Percentiles rank a stretch among this genome's conserved stretches.
These are phyloP conservation scores for human DNA, from an alignment of 2,113 vertebrate species.

Conservation along the genomic window GRCh38 chr15:22851501-22852000, in stretches of 20 bases:
- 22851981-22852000: neutral
- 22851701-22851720: slow-evolving; percentile 71
- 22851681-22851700: slow-evolving; percentile 82
- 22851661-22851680: slow-evolving; percentile 68
- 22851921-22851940: neutral
- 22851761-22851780: slow-evolving; percentile 95
- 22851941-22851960: neutral
- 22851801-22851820: slow-evolving; percentile 99
- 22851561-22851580: slow-evolving; percentile 16
- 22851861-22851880: slow-evolving; percentile 93
- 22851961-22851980: neutral
- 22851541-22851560: neutral
- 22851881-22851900: neutral
- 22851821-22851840: slow-evolving; percentile 97
- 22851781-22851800: slow-evolving; percentile 98
- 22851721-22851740: slow-evolving; percentile 89
- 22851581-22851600: neutral
- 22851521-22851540: neutral
- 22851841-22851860: slow-evolving; percentile 95
- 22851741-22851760: slow-evolving; percentile 96
- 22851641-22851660: slow-evolving; percentile 72
- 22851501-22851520: neutral
- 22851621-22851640: slow-evolving; percentile 72
- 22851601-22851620: neutral
- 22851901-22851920: neutral